phyloP scores from a whole-genome alignment of 2,888 invertebrate species.

The Blera fallax region DNA sequence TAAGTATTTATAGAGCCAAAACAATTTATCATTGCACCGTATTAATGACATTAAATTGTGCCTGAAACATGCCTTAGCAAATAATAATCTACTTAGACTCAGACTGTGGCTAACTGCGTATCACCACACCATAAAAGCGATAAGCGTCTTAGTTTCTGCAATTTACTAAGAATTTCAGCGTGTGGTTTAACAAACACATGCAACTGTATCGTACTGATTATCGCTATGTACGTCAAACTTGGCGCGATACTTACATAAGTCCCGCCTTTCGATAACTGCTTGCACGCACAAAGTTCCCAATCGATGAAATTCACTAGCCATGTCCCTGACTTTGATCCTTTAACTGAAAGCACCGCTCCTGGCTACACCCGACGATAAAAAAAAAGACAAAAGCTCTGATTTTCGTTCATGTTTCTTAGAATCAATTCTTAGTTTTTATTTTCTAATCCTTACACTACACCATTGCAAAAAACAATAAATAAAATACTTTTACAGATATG shows the following conservation, averaged over 20 bases:
- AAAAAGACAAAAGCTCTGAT: too few relatives aligned
- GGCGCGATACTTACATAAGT: not conserved
- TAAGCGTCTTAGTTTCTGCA: not conserved
- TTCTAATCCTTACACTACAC: not conserved
- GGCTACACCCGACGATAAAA: too few relatives aligned
- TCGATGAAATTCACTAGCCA: too few relatives aligned
- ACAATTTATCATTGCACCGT: too few relatives aligned
- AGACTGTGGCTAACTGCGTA: not conserved
- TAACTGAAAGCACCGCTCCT: too few relatives aligned
- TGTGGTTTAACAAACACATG: not conserved
- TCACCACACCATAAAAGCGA: not conserved
- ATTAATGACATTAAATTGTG: too few relatives aligned
- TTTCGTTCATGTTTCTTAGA: too few relatives aligned
- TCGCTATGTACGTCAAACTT: not conserved
- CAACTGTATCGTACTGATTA: not conserved
- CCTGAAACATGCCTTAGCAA: too few relatives aligned
- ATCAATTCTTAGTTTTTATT: not conserved
- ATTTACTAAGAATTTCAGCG: not conserved
- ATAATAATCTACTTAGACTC: too few relatives aligned
- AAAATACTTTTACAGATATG: constrained; percentile 26
- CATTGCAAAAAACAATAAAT: constrained; percentile 5
- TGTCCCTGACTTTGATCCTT: too few relatives aligned
- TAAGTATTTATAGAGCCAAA: too few relatives aligned
- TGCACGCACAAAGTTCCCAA: too few relatives aligned
- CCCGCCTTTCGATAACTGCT: not conserved